Evolutionary conservation across 2,113 vertebrate species (phyloP), one percentile per base, ranked within the genome.

Genomic region (Okapia johnstoni): DNA sequence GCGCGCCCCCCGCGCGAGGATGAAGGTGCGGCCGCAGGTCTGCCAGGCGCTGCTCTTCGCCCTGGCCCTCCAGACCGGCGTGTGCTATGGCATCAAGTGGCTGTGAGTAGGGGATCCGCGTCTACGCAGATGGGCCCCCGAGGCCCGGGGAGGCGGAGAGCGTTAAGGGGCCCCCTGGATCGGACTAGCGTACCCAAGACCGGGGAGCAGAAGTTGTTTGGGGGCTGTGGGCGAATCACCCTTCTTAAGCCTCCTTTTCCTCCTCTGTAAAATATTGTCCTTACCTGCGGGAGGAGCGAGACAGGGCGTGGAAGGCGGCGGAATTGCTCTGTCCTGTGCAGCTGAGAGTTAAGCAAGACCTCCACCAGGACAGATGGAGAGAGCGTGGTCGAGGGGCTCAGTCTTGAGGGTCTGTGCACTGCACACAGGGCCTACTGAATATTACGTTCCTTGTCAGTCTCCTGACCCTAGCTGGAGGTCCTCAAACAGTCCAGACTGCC

Each of bases 31-130:
- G 30, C 98, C 97, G 61, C 98, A 54, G 94, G 97, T 99, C 97
- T 99, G 99, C 97, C 98, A 99, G 96, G 98, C 99, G n/a, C 98
- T 98, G 96, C 98, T 99, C 98, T 99, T 99, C 94, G 98, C 99
- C 33, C 98, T 99, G 97, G 98, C 99, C 96, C 98, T 99, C 98
- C 99, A 99, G 97, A 99, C 98, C 36, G 99, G 99, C 97, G 97
- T 99, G 97, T 99, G 99, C 99, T 99, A 98, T 3, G 99, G 99
- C 98, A 99, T 99, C 99, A 99, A 99, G 99, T 99, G 99, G 99
- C 99, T 99, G 99, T 99, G 99, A 99, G 99, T 99, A 98, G 98
- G 85, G 84, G 54, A 25, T 21, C 73, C 46, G 52, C 2, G 30
- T 87, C 87, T 43, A 26, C n/a, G 48, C 40, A 1, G 19, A 16